Conservation (phyloP, 2,888 invertebrate genomes). For the Caenorhabditis uteleia region DNA sequence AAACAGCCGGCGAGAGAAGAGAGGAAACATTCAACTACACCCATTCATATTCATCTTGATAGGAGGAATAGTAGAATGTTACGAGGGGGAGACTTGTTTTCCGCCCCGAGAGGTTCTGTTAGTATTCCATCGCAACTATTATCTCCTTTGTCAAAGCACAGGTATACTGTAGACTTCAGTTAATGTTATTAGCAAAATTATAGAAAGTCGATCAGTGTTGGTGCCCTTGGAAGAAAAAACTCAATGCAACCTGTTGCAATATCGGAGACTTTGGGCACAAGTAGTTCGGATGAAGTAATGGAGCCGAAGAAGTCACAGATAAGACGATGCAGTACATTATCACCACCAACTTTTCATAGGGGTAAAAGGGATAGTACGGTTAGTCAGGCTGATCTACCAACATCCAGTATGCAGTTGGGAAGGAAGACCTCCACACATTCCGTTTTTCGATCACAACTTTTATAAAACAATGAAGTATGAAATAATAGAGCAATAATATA, state of each 20-base stretch:
- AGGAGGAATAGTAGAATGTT: constrained; percentile 35
- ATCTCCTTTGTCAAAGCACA: constrained; percentile 36
- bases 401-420: too few species aligned
- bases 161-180: constrained; percentile 6
- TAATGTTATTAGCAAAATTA: background rate
- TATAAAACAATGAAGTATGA: too few species aligned
- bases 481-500: background rate
- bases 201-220: constrained; percentile 37
- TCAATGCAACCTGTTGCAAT: too few species aligned
- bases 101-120: constrained; percentile 37
- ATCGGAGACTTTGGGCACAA: too few species aligned
- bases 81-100: constrained; percentile 29
- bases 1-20: background rate
- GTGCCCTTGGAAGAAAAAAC: constrained; percentile 13
- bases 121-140: constrained; percentile 41
- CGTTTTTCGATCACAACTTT: constrained; percentile 1
- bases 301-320: constrained; percentile 1
- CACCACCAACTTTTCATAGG: background rate
- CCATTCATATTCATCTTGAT: constrained; percentile 45
- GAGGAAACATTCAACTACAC: constrained; percentile 11
- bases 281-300: background rate
- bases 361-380: too few species aligned
- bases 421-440: background rate
- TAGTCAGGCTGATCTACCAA: too few species aligned
- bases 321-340: background rate